Evolutionary conservation across 1,140 invertebrate species (phyloP).

Genomic region (Drosophila subpulchrella): DNA sequence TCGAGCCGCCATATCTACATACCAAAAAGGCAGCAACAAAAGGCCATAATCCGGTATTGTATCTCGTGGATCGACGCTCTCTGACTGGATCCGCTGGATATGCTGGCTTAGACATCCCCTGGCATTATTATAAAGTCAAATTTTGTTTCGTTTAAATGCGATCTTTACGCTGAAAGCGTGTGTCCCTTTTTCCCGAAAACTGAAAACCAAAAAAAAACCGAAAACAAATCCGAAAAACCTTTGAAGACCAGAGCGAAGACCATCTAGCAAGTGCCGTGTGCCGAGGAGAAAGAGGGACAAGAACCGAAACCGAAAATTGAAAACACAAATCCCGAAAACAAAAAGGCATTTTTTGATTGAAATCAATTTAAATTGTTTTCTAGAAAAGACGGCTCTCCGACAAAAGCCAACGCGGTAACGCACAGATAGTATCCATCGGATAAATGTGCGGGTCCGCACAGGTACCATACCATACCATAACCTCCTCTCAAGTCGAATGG

Average conservation of each 20-base stretch:
- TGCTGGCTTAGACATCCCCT: conserved; percentile 69
- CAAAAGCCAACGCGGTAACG: conserved; percentile 46
- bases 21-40: conserved; percentile 60
- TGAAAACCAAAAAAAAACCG: conserved; percentile 37
- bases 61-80: conserved; percentile 71
- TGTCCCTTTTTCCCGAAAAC: conserved; percentile 71
- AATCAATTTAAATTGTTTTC: conserved; percentile 84
- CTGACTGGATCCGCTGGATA: conserved; percentile 52
- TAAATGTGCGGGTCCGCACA: conserved; percentile 53
- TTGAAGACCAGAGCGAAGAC: conserved; percentile 51
- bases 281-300: conserved; percentile 31
- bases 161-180: conserved; percentile 83
- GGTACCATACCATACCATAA: conserved; percentile 10
- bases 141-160: conserved; percentile 83
- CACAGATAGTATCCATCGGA: conserved; percentile 62
- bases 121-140: conserved; percentile 83
- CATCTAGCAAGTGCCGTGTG: conserved; percentile 66
- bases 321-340: conserved; percentile 72
- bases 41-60: conserved; percentile 79
- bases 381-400: conserved; percentile 65
- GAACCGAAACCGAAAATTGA: conserved; percentile 34
- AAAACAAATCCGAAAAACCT: conserved; percentile 21
- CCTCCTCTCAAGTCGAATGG: not conserved
- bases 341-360: conserved; percentile 79
- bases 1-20: conserved; percentile 78